Evolutionary conservation across 2,113 vertebrate species (phyloP), one percentile per base, ranked within the genome.

Genomic region (Engystomops pustulosus): DNA sequence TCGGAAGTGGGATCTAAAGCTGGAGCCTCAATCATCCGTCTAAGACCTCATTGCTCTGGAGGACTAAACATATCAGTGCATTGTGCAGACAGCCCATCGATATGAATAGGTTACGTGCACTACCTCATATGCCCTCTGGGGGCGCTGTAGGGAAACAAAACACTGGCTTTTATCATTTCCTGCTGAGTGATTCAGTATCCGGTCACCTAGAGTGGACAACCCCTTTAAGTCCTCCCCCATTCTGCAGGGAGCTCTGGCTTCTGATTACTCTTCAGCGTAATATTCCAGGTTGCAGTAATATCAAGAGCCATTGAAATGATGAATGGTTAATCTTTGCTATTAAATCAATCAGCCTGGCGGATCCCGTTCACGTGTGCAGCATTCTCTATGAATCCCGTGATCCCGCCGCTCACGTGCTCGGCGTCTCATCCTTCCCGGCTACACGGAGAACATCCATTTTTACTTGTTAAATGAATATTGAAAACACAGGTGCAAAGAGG

Each of bases 381-480:
- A 77, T 77, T 36, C 32, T 58, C 3, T 3, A 15, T 55, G 17
- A 55, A 14, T 9, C 34, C 49, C 23, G 8, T 1, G 4, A 11
- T 17, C 34, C 32, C 17, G 11, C 1, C 1, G 49, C 47, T 58
- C 62, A 69, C 41, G 60, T 80, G 78, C 78, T 49, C 45, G 14
- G 7, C 25, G 62, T 49, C 45, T 68, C 44, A 51, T 80, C 62
- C 8, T 36, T 51, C 51, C 49, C 20, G 17, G 74, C 34, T 23
- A 34, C 18, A 14, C 32, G 32, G 18, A 23, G 74, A 58, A 15
- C 49, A 36, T 38, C 74, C 30, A 77, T 47, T 32, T 70, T 70
- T 72, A 83, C 49, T 68, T 77, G 81, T 68, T 76, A 84, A 84
- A 84, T 77, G 58, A 72, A 77, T 76, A 84, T 49, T 67, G 44